These are phyloP conservation scores for Esperia sulphurella DNA, from an alignment of 2,888 invertebrate species.

Conservation along the genomic window DNA sequence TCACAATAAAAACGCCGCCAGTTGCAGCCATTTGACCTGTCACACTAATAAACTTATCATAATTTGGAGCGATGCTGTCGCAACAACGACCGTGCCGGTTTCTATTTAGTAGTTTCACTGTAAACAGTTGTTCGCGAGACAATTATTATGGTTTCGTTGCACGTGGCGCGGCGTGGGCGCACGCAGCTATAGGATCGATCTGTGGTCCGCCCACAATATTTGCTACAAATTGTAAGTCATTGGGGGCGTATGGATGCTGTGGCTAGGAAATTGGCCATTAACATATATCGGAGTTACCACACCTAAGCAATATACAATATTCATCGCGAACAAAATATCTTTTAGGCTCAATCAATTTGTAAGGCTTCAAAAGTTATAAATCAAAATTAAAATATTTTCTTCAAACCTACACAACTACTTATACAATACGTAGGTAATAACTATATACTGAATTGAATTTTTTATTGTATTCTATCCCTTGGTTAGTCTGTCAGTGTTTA, in stretches of 20 bases:
- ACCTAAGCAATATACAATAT: too few species aligned
- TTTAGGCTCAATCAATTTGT: too few species aligned
- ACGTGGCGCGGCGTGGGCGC: not conserved
- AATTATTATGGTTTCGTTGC: slow-evolving; percentile 1
- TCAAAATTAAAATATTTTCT: not conserved
- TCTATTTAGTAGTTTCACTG: slow-evolving; percentile 1
- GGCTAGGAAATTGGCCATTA: not conserved
- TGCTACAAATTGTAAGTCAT: not conserved
- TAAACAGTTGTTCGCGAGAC: slow-evolving; percentile 4
- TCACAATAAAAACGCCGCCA: not conserved
- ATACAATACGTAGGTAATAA: too few species aligned
- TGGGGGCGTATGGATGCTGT: not conserved
- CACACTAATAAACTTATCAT: slow-evolving; percentile 10
- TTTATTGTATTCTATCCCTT: too few species aligned
- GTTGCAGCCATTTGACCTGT: slow-evolving; percentile 9
- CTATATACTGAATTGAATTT: too few species aligned
- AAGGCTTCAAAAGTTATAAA: not conserved
- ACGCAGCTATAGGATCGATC: slow-evolving; percentile 2
- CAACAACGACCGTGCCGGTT: not conserved
- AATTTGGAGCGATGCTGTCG: slow-evolving; percentile 3
- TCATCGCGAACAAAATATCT: too few species aligned
- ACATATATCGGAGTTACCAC: too few species aligned
- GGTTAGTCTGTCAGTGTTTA: too few species aligned
- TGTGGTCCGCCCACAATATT: slow-evolving; percentile 6
- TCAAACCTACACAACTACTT: too few species aligned